Conservation (phyloP, 1,140 invertebrate species). For the Ylistrum balloti region DNA sequence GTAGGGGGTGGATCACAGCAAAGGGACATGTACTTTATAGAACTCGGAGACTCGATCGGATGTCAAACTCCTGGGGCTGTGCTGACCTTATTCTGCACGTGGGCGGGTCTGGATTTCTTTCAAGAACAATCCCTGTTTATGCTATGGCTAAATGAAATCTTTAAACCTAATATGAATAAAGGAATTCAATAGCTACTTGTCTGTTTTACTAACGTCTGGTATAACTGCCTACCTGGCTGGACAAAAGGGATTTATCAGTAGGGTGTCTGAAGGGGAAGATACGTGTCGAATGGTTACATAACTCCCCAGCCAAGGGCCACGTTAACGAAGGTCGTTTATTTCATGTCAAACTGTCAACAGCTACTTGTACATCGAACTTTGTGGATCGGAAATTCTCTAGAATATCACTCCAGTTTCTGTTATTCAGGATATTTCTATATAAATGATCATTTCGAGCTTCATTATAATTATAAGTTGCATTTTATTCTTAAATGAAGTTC, state of each 20-base stretch:
- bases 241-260: not conserved
- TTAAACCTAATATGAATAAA: not conserved
- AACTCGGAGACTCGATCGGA: not conserved
- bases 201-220: not conserved
- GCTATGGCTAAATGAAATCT: not conserved
- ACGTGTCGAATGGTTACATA: not conserved
- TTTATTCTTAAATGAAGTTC: too few relatives aligned
- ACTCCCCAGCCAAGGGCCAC: not conserved
- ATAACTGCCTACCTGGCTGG: not conserved
- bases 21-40: not conserved
- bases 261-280: not conserved
- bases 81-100: not conserved
- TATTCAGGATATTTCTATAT: too few relatives aligned
- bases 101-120: not conserved
- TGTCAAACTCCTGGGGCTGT: not conserved
- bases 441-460: too few relatives aligned
- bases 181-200: not conserved
- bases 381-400: too few relatives aligned
- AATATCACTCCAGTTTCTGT: too few relatives aligned
- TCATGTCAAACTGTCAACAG: constrained; percentile 13
- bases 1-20: not conserved
- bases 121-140: not conserved
- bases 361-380: too few relatives aligned
- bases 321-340: not conserved
- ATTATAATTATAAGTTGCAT: too few relatives aligned